phyloP scores from a whole-genome alignment of 2,888 invertebrate genomes.

The Platyscelio sp. region DNA sequence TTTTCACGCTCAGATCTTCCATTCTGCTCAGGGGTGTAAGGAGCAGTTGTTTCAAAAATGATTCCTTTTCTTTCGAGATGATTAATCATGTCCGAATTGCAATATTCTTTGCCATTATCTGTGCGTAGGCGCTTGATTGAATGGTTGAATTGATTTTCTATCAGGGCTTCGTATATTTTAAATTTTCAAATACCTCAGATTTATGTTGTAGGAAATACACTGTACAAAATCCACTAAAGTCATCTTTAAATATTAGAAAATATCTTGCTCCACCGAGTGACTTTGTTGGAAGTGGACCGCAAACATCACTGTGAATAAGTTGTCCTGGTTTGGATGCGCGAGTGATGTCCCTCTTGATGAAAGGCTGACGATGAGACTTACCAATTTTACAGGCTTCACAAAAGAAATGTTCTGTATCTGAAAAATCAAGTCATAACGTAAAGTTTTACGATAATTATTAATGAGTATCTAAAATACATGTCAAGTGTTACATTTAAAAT shows the following conservation, averaged over 20 bases:
- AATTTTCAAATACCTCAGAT: slow-evolving; percentile 56
- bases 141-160: slow-evolving; percentile 44
- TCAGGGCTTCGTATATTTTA: slow-evolving; percentile 9
- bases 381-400: slow-evolving; percentile 74
- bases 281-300: slow-evolving; percentile 8
- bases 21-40: slow-evolving; percentile 67
- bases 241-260: slow-evolving; percentile 65
- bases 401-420: slow-evolving; percentile 62
- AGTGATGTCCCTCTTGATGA: not conserved
- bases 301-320: slow-evolving; percentile 24
- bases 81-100: slow-evolving; percentile 21
- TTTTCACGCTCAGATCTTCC: slow-evolving; percentile 61
- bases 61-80: slow-evolving; percentile 49
- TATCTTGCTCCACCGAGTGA: slow-evolving; percentile 58
- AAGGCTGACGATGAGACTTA: slow-evolving; percentile 69
- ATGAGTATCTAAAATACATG: no score
- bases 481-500: no score
- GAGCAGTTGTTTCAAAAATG: slow-evolving; percentile 33
- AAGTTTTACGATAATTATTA: no score
- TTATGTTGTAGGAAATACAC: slow-evolving; percentile 64
- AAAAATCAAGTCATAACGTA: slow-evolving; percentile 11
- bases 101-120: slow-evolving; percentile 65
- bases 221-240: slow-evolving; percentile 23
- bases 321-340: not conserved
- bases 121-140: slow-evolving; percentile 38